phyloP scores from a whole-genome alignment of 1,140 invertebrate genomes.

The Procambarus virginalis region DNA sequence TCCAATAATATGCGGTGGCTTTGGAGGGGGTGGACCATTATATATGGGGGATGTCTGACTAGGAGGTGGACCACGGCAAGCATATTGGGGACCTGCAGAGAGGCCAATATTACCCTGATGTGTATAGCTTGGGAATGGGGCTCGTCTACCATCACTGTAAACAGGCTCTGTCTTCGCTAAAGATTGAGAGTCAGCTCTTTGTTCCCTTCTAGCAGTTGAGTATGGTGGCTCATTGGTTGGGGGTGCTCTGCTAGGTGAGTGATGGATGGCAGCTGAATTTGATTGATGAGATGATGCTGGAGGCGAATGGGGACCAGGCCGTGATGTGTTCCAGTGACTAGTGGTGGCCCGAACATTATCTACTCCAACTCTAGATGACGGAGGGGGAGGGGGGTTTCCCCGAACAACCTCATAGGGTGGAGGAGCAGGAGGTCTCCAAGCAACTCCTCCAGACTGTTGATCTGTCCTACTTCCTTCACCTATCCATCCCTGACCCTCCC shows the following conservation, averaged over 20 bases:
- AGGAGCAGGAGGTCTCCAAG: conserved; percentile 49
- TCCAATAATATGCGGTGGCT: conserved; percentile 43
- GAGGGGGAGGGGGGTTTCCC: conserved; percentile 59
- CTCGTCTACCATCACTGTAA: conserved; percentile 49
- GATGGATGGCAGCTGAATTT: neutral
- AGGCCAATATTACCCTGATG: conserved; percentile 18
- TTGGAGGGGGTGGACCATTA: conserved; percentile 57
- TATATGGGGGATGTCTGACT: conserved; percentile 53
- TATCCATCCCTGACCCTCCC: conserved; percentile 26
- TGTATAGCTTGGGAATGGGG: conserved; percentile 43
- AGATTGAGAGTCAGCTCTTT: conserved; percentile 35
- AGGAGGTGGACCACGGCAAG: conserved; percentile 47
- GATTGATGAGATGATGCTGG: conserved; percentile 19
- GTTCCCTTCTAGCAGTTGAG: conserved; percentile 37
- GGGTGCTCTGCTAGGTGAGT: conserved; percentile 33
- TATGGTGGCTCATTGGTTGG: conserved; percentile 39
- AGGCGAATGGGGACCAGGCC: conserved; percentile 39
- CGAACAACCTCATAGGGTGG: conserved; percentile 58
- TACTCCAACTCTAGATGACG: conserved; percentile 41
- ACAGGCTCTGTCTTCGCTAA: conserved; percentile 41
- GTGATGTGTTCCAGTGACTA: conserved; percentile 57
- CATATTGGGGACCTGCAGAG: conserved; percentile 24
- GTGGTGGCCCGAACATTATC: conserved; percentile 61
- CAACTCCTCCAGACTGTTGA: neutral
- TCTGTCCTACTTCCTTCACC: conserved; percentile 25